Evolutionary conservation across 2,113 vertebrate genomes (phyloP).

Genomic region (Atlantisia rogersi): DNA sequence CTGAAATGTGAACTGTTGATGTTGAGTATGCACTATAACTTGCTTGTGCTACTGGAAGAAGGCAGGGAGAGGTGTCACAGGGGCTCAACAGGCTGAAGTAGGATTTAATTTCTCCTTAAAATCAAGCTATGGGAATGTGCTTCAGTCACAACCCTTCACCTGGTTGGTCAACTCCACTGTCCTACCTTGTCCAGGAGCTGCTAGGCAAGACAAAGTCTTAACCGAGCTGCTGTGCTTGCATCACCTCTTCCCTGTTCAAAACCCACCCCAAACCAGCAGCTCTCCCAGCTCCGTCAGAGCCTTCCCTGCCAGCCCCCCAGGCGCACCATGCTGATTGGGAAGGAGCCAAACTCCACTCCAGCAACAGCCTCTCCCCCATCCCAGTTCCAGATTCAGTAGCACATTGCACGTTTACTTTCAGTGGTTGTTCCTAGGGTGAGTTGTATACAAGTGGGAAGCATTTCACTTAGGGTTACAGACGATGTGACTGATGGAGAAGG

Average conservation of each 20-base stretch:
- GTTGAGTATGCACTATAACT: neutral
- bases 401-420: neutral
- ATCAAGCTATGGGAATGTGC: neutral
- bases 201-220: neutral
- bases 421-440: neutral
- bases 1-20: neutral
- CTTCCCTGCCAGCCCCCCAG: neutral
- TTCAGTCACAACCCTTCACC: neutral
- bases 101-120: neutral
- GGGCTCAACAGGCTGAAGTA: neutral
- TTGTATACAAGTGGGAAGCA: neutral
- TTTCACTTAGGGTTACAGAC: neutral
- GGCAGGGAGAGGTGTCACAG: neutral
- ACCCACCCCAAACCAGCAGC: neutral
- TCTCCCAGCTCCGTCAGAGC: neutral
- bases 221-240: neutral
- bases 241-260: neutral
- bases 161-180: neutral
- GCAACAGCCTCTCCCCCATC: neutral
- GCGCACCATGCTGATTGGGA: neutral
- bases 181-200: neutral
- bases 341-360: neutral
- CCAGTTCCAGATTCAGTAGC: neutral
- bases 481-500: neutral
- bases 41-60: neutral